Conservation (phyloP, 2,113 vertebrate genomes). For the Mesocricetus auratus region DNA sequence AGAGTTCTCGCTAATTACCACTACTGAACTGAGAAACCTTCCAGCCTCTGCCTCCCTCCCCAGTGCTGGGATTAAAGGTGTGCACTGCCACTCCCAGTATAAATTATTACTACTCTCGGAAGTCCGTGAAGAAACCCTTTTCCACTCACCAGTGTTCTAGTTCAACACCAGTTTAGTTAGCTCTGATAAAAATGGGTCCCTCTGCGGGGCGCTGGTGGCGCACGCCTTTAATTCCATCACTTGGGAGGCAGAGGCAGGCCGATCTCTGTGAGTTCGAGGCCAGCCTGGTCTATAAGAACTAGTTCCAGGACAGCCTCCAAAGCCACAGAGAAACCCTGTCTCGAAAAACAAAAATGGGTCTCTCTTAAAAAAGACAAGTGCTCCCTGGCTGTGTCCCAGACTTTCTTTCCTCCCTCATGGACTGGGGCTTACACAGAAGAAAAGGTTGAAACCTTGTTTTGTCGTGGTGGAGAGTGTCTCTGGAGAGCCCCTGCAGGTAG, state of each 20-base stretch:
- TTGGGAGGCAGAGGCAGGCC: too few species aligned
- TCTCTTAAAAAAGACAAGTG: not conserved
- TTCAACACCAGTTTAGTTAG: not conserved
- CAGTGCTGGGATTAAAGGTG: not conserved
- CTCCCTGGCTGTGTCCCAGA: not conserved
- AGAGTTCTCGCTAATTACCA: not conserved
- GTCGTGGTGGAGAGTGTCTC: not conserved
- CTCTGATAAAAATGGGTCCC: not conserved
- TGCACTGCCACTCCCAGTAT: too few species aligned
- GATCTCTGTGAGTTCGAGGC: too few species aligned
- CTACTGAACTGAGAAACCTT: not conserved
- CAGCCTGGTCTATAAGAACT: too few species aligned
- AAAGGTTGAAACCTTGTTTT: not conserved
- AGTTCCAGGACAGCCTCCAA: too few species aligned
- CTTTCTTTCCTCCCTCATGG: not conserved
- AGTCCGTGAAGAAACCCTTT: not conserved
- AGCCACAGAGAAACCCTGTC: too few species aligned
- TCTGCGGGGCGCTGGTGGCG: not conserved
- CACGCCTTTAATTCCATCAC: too few species aligned
- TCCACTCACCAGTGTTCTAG: not conserved
- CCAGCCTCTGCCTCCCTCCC: not conserved
- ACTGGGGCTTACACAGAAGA: not conserved
- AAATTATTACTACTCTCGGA: not conserved
- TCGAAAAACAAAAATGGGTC: not conserved
- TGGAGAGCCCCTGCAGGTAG: not conserved